phyloP scores from a whole-genome alignment of 35 echinoderm and acorn worm genomes.

The Amphiura filiformis region DNA sequence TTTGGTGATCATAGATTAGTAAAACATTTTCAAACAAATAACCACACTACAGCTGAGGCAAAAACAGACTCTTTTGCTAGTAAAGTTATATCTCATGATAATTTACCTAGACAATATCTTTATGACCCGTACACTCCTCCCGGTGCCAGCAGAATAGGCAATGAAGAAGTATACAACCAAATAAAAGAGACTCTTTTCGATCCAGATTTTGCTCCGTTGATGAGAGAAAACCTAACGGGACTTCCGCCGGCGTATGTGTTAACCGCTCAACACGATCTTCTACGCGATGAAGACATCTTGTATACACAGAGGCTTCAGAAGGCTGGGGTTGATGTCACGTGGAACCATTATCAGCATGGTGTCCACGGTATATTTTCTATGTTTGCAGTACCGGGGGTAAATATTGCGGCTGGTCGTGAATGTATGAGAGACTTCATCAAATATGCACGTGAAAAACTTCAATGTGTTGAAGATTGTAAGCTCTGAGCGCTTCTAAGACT shows the following conservation, averaged over 20 bases:
- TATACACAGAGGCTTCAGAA: slow-evolving; percentile 43
- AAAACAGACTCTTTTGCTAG: slow-evolving; percentile 6
- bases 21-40: not conserved
- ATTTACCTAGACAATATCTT: slow-evolving; percentile 41
- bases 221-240: slow-evolving; percentile 54
- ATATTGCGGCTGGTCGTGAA: not conserved
- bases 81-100: slow-evolving; percentile 1
- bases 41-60: not conserved
- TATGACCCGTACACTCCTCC: slow-evolving; percentile 20
- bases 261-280: slow-evolving; percentile 51
- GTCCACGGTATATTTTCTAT: slow-evolving; percentile 57
- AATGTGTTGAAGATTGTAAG: not conserved
- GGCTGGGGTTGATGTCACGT: slow-evolving; percentile 51
- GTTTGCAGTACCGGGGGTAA: not conserved
- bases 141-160: slow-evolving; percentile 9
- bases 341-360: slow-evolving; percentile 54
- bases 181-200: slow-evolving; percentile 27
- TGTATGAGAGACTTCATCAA: not conserved
- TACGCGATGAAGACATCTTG: slow-evolving; percentile 78
- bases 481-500: no score
- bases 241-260: slow-evolving; percentile 68
- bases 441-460: not conserved
- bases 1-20: not conserved
- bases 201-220: slow-evolving; percentile 46
- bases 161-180: slow-evolving; percentile 30